Percentiles rank a stretch among this genome's conserved stretches.
Evolutionary conservation across 2,888 invertebrate genomes (phyloP).

Genomic region (Drosophila tripunctata): DNA sequence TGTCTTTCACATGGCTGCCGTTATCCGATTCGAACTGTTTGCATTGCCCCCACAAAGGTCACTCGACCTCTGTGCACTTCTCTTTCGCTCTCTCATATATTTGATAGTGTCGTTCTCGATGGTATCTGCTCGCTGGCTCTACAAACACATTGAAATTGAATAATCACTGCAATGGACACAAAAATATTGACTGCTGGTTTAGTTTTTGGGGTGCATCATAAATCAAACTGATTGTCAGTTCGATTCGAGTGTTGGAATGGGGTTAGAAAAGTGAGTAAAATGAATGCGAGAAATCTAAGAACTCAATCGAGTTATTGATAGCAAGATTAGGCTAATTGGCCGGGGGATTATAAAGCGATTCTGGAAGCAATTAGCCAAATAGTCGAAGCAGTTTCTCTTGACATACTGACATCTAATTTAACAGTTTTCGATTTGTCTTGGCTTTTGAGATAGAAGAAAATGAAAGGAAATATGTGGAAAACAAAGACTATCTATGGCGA

Average conservation of each 20-base stretch:
- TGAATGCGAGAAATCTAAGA: neutral
- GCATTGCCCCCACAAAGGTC: slow-evolving; percentile 64
- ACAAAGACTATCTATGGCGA: no score
- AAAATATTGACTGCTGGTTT: slow-evolving; percentile 56
- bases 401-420: slow-evolving; percentile 13
- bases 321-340: slow-evolving; percentile 47
- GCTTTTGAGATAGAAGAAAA: neutral
- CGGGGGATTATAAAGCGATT: slow-evolving; percentile 42
- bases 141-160: slow-evolving; percentile 50
- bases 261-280: neutral
- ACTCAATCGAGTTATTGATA: slow-evolving; percentile 29
- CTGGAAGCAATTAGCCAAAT: slow-evolving; percentile 38
- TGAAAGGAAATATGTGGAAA: no score
- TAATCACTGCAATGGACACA: slow-evolving; percentile 47
- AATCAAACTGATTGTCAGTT: slow-evolving; percentile 64
- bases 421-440: neutral
- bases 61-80: slow-evolving; percentile 6
- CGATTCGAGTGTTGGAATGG: neutral
- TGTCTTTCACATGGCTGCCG: slow-evolving; percentile 71
- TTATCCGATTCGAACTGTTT: slow-evolving; percentile 66
- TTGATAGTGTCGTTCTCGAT: slow-evolving; percentile 8
- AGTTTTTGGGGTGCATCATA: slow-evolving; percentile 58
- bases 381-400: no score
- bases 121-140: slow-evolving; percentile 27
- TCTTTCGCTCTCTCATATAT: neutral